Base-by-base conservation (phyloP, 2,888 invertebrate genomes). In the Omphaloscelis lunosa region DNA sequence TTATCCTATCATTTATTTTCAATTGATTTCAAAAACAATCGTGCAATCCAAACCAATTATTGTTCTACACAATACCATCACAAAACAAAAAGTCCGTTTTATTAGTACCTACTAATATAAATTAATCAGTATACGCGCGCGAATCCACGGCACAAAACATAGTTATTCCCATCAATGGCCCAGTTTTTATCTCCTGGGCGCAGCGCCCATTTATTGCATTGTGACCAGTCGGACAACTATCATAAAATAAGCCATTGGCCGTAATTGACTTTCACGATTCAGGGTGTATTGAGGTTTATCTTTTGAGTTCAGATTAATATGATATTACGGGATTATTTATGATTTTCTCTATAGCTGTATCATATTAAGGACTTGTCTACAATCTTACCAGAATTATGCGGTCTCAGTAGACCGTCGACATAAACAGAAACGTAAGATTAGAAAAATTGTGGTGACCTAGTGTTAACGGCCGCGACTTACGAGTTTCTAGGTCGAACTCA, bases 121-220 rank as follows among this genome's bases (percentile, higher is more conserved):
- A 56, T 6, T 71, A 17, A 69, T n/a, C 15, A 53, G 63, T 72
- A 83, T 48, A 34, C 8, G 12, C 68, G n/a, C 27, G n/a, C 17
- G n/a, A 77, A 65, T 65, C 67, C n/a, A 29, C 15, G 11, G 72
- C 15, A 69, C 29, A 65, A 27, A 67, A 51, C n/a, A 20, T 72
- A 39, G 71, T 77, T 39, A 7, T 1, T 70, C 20, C 45, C 51
- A 65, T 79, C 65, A 82, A 82, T 77, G 67, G 68, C 29, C 20
- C 63, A 67, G 67, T 77, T 82, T 83, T 86, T 86, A 86, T 86
- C 86, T 82, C 61, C 0, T 27, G 68, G 27, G 17, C 73, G 27
- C 86, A 86, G 84, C 27, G 39, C 20, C 82, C 72, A 82, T 85
- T 85, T 78, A 81, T 51, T 66, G 63, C 58, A 79, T 83, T 84